Percentiles rank a stretch among this genome's conserved stretches.
These are phyloP conservation scores for Tympanoctomys barrerae DNA, from an alignment of 2,797 vertebrate genomes.

Conservation along the genomic window DNA sequence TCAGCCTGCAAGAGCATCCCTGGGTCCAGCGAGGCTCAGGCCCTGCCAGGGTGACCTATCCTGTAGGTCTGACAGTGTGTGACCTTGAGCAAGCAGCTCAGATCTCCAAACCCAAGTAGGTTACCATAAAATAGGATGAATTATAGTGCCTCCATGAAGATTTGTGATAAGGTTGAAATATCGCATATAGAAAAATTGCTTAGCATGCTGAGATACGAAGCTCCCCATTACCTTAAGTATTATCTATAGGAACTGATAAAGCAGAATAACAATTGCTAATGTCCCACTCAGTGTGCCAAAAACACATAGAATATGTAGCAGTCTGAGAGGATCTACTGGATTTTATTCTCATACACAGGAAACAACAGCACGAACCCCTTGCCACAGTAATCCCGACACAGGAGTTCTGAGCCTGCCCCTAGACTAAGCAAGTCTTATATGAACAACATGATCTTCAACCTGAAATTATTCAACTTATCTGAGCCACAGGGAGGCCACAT, in stretches of 20 bases:
- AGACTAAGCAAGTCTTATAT: neutral
- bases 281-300: neutral
- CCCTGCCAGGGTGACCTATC: neutral
- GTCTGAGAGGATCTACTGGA: neutral
- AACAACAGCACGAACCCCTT: neutral
- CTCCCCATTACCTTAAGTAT: neutral
- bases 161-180: neutral
- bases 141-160: neutral
- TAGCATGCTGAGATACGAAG: neutral
- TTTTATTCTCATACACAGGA: neutral
- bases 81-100: neutral
- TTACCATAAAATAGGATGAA: neutral
- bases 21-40: neutral
- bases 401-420: neutral
- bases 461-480: neutral
- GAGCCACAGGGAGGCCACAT: neutral
- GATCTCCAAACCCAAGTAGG: neutral
- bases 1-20: neutral
- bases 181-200: neutral
- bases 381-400: neutral
- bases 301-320: neutral
- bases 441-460: neutral
- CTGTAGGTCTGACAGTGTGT: neutral
- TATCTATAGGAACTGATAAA: neutral
- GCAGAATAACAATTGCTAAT: conserved; percentile 29